phyloP scores from a whole-genome alignment of 2,888 invertebrate genomes.

The Sipha maydis region DNA sequence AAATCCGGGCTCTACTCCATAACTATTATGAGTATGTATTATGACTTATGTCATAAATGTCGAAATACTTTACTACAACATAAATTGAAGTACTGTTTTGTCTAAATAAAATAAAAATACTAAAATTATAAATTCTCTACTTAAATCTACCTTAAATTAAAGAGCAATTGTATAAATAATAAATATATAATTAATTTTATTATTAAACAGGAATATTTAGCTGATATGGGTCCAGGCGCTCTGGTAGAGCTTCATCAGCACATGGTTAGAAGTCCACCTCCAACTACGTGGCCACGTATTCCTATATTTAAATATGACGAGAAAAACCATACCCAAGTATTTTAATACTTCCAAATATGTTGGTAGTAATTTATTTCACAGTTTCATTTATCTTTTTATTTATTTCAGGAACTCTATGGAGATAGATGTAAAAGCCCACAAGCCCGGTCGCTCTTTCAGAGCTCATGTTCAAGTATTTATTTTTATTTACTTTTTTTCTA shows the following conservation, averaged over 20 bases:
- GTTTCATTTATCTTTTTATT: conserved; percentile 30
- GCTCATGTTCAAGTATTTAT: conserved; percentile 57
- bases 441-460: conserved; percentile 37
- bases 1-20: too few species aligned
- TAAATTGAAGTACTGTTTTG: too few species aligned
- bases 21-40: too few species aligned
- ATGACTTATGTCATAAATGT: too few species aligned
- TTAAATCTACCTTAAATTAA: background rate
- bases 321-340: conserved; percentile 49
- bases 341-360: background rate
- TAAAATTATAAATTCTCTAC: background rate
- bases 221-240: conserved; percentile 75
- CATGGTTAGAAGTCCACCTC: conserved; percentile 84
- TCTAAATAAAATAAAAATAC: background rate
- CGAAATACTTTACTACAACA: too few species aligned
- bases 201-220: conserved; percentile 57
- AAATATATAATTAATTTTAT: background rate
- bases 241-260: conserved; percentile 84
- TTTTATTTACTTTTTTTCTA: background rate
- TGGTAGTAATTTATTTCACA: background rate
- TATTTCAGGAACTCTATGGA: conserved; percentile 44
- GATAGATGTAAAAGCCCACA: conserved; percentile 58
- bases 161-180: background rate
- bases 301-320: conserved; percentile 73
- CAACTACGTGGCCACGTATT: conserved; percentile 78